phyloP scores from a whole-genome alignment of 2,113 vertebrate species.

The Hyla sarda region DNA sequence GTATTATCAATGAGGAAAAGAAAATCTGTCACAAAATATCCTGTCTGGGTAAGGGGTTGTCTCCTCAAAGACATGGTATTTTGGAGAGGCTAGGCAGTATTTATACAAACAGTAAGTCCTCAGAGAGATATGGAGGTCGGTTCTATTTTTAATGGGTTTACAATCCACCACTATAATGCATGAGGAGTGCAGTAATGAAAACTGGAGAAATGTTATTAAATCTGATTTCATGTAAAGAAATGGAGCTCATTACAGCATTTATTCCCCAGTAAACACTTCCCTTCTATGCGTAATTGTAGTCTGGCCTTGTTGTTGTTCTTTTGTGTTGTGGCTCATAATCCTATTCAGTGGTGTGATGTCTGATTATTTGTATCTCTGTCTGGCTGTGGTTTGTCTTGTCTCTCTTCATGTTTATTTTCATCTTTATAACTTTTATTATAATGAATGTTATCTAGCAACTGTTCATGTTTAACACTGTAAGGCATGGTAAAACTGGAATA shows the following conservation, averaged over 20 bases:
- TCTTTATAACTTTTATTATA: neutral
- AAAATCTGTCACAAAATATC: too few species aligned
- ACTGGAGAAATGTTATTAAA: conserved; percentile 24
- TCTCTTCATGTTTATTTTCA: conserved; percentile 10
- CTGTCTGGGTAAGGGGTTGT: too few species aligned
- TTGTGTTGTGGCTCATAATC: neutral
- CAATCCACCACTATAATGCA: neutral
- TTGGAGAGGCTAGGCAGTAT: too few species aligned
- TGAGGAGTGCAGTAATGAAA: conserved; percentile 7
- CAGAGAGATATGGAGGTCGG: neutral
- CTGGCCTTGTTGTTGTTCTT: conserved; percentile 14
- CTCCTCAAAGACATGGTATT: too few species aligned
- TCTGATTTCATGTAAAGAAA: conserved; percentile 18
- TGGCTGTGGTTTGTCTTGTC: neutral
- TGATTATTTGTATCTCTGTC: conserved; percentile 1
- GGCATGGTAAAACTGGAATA: neutral
- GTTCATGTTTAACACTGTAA: neutral
- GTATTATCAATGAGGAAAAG: too few species aligned
- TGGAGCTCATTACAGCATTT: conserved; percentile 22
- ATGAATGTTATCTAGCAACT: neutral
- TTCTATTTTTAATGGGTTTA: neutral
- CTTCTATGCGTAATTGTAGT: neutral
- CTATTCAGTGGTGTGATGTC: conserved; percentile 13
- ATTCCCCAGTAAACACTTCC: conserved; percentile 4
- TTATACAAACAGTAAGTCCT: neutral